These are phyloP conservation scores for Artibeus lituratus DNA, from an alignment of 2,797 vertebrate genomes.

Conservation along the genomic window DNA sequence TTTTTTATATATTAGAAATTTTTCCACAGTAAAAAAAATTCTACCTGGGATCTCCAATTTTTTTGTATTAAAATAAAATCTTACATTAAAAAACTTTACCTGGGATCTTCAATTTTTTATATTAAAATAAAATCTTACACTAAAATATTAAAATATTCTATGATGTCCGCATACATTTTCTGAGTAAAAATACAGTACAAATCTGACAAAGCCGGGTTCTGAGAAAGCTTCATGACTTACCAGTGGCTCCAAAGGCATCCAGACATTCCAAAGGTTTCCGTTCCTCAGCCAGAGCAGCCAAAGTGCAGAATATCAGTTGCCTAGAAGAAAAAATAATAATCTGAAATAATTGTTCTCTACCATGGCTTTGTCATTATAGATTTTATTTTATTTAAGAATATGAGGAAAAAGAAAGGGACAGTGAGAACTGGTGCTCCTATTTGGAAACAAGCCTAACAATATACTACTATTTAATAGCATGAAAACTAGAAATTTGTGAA, in stretches of 20 bases:
- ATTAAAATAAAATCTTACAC: not conserved
- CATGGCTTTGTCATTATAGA: not conserved
- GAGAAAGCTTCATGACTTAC: constrained; percentile 77
- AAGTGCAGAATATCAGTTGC: constrained; percentile 94
- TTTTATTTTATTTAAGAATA: constrained; percentile 7
- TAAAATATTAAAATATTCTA: not conserved
- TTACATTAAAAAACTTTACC: too few relatives aligned
- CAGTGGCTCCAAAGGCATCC: constrained; percentile 97
- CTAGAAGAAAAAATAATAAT: constrained; percentile 80
- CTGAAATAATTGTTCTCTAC: not conserved
- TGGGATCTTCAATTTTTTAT: too few relatives aligned
- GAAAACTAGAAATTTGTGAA: constrained; percentile 33
- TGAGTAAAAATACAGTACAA: not conserved
- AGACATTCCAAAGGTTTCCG: constrained; percentile 93
- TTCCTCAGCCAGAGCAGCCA: constrained; percentile 92
- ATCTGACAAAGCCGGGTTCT: constrained; percentile 23
- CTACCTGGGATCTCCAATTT: not conserved
- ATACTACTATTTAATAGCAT: not conserved
- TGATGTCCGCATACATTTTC: not conserved
- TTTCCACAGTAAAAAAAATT: not conserved
- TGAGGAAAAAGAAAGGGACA: not conserved
- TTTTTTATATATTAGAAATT: not conserved
- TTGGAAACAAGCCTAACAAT: not conserved
- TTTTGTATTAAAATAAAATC: not conserved
- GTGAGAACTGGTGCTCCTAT: not conserved